Evolutionary conservation across 2,797 vertebrate genomes (phyloP), one percentile per base, ranked within the genome.

Genomic region (Phataginus tetradactyla): DNA sequence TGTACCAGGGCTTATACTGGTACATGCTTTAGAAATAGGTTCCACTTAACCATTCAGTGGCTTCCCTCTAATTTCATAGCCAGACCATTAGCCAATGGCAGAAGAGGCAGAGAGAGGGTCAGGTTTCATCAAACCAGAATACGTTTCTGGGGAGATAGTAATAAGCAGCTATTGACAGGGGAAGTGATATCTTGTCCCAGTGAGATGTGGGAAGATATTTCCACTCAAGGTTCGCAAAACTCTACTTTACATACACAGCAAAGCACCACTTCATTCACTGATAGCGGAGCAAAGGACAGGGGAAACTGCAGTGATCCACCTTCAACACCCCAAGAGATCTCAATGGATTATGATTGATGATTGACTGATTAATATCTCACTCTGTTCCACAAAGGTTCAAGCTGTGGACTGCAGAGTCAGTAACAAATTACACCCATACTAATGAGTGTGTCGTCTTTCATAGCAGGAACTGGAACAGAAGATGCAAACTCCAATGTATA

Each of bases 381-480:
- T 75, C 53, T 77, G 57, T 81, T 68, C 51, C 71, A 66, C 68
- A 83, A 92, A 42, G 45, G 57, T 77, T 85, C 88, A 96, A 68
- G 49, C 39, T 25, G 42, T 77, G 20, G 45, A 74, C 27, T 63
- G 14, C 57, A 57, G 49, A 90, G 29, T 42, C 78, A 37, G 29
- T 81, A 71, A 93, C 77, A 77, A 88, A 84, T 88, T 78, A 79
- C 51, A 10, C 37, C 45, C 49, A 57, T 27, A 34, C 45, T 97
- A 97, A 97, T 5, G 1, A 71, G 49, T 49, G 5, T 92, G 7
- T 93, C 21, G 14, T 97, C 94, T 85, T 79, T 97, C 80, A 86
- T 0, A 0, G 72, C 98, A 98, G 98, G 97, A 95, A 85, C 89
- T 93, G 59, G 98, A 98, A 96, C 98, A 97, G 79, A 98, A 95